Percentiles rank a stretch among this genome's conserved stretches.
phyloP scores from a whole-genome alignment of 2,888 invertebrate genomes.

The Tetrapedia diversipes region DNA sequence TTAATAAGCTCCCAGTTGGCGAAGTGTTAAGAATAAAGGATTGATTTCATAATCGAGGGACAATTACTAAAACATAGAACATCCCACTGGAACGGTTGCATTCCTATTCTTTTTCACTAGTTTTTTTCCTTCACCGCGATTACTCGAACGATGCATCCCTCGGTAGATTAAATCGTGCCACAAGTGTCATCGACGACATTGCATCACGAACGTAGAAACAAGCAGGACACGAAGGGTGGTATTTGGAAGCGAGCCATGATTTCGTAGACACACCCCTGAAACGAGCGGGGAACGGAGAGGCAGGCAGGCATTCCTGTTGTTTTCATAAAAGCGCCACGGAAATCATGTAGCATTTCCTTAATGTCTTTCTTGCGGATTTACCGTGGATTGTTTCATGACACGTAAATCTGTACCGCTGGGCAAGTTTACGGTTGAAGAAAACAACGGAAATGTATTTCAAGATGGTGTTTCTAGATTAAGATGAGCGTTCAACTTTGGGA shows the following conservation, averaged over 20 bases:
- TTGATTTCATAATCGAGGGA: no score
- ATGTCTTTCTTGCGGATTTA: slow-evolving; percentile 16
- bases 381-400: background rate
- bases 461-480: background rate
- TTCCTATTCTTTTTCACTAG: background rate
- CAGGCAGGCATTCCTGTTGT: slow-evolving; percentile 39
- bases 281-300: slow-evolving; percentile 17
- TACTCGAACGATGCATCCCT: slow-evolving; percentile 38
- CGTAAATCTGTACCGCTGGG: background rate
- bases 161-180: slow-evolving; percentile 60
- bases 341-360: slow-evolving; percentile 12
- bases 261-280: slow-evolving; percentile 35
- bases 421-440: background rate
- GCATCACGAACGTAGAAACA: slow-evolving; percentile 27
- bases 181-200: slow-evolving; percentile 66
- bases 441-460: background rate
- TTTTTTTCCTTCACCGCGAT: slow-evolving; percentile 13
- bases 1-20: no score
- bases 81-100: no score
- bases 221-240: slow-evolving; percentile 33
- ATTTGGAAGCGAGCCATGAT: slow-evolving; percentile 61
- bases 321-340: slow-evolving; percentile 26
- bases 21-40: no score
- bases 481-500: background rate
- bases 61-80: no score